A percentile compares a stretch with the other conserved stretches of the same genome.
Evolutionary conservation across 2,888 invertebrate species (phyloP).

Genomic region (Sialis fuliginosa): DNA sequence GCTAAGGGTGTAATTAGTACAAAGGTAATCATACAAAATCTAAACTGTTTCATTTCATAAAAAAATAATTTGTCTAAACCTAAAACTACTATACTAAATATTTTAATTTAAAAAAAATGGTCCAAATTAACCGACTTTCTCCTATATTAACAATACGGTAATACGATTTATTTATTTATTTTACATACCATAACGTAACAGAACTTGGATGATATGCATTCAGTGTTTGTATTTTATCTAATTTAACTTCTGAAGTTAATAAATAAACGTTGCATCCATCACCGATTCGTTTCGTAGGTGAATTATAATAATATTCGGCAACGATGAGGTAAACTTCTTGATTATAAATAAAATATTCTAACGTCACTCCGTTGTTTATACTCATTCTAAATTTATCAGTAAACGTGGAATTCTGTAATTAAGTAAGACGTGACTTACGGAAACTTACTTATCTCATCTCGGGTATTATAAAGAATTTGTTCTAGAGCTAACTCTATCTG

Average conservation of each 20-base stretch:
- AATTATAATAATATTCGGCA: slow-evolving; percentile 15
- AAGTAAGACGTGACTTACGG: neutral
- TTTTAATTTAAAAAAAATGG: too few species aligned
- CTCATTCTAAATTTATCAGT: slow-evolving; percentile 6
- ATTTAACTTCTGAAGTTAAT: slow-evolving; percentile 14
- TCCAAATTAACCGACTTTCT: too few species aligned
- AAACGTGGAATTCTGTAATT: slow-evolving; percentile 1
- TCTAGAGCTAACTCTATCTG: too few species aligned
- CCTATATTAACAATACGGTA: neutral
- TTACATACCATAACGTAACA: slow-evolving; percentile 20
- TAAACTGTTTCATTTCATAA: too few species aligned
- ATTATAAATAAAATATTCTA: slow-evolving; percentile 13
- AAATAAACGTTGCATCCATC: slow-evolving; percentile 18
- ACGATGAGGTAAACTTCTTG: slow-evolving; percentile 17
- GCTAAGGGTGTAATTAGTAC: too few species aligned
- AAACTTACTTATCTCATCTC: too few species aligned
- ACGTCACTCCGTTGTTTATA: slow-evolving; percentile 13
- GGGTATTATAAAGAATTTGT: too few species aligned
- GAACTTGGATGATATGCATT: slow-evolving; percentile 17
- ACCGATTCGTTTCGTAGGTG: slow-evolving; percentile 7
- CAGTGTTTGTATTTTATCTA: slow-evolving; percentile 20
- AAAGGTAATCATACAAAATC: too few species aligned
- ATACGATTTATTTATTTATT: neutral
- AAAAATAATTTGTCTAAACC: too few species aligned
- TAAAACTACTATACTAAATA: too few species aligned